Conservation (phyloP, 1,140 invertebrate species). For the Heterodera schachtii region DNA sequence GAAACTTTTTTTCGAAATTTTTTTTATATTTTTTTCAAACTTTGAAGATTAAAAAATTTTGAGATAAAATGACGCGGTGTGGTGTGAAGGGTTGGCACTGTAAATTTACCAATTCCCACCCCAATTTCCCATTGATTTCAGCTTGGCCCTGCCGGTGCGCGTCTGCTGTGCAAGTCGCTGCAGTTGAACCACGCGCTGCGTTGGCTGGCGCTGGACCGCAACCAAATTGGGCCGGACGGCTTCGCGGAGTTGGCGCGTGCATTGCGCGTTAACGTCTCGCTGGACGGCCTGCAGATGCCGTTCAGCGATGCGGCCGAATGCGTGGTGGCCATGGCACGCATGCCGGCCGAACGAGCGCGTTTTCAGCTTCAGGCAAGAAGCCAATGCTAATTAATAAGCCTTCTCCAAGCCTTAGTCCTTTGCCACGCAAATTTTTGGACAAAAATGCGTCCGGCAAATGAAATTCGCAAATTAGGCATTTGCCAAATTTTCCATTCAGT, state of each 20-base stretch:
- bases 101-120: too few relatives aligned
- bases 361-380: slow-evolving; percentile 3
- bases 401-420: too few relatives aligned
- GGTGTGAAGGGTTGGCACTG: too few relatives aligned
- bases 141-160: slow-evolving; percentile 56
- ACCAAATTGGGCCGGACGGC: slow-evolving; percentile 61
- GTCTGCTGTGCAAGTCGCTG: slow-evolving; percentile 60
- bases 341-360: slow-evolving; percentile 18
- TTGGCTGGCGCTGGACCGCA: slow-evolving; percentile 55
- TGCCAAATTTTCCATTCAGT: too few relatives aligned
- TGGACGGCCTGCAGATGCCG: slow-evolving; percentile 19
- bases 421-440: too few relatives aligned
- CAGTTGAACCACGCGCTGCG: slow-evolving; percentile 58
- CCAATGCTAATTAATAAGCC: too few relatives aligned
- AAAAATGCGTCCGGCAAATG: too few relatives aligned
- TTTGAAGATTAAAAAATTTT: too few relatives aligned
- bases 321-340: not conserved
- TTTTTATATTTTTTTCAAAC: too few relatives aligned
- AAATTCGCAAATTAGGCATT: too few relatives aligned
- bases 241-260: slow-evolving; percentile 58
- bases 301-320: slow-evolving; percentile 22
- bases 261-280: slow-evolving; percentile 38
- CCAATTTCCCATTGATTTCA: not conserved
- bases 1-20: too few relatives aligned
- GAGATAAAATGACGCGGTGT: too few relatives aligned